Base-by-base conservation (phyloP, 2,888 invertebrate species). In the Drosophila quinaria region DNA sequence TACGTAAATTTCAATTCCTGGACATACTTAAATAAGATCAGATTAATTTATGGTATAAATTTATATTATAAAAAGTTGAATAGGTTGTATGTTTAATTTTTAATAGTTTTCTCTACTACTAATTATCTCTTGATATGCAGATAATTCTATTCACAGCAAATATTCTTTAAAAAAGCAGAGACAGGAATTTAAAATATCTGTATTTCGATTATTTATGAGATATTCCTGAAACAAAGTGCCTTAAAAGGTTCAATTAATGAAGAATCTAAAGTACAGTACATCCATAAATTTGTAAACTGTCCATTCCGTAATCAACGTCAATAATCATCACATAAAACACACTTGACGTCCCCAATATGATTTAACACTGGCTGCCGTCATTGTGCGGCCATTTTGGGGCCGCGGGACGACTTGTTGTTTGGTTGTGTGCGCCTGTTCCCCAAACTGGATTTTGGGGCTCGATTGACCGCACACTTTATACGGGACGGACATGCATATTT, bases 381-480 rank as follows among this genome's bases (percentile, higher is more conserved):
- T 42, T 54, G 60, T 61, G 3, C 39, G 56, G 35, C 49, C 39
- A 44, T 15, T 59, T 59, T 70, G 67, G 73, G 64, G 63, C 75
- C 63, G 33, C 15, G 22, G 51, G 61, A 56, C 55, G 62, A 80
- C 88, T 77, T 80, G 81, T 75, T 84, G 74, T 66, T 25, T 22
- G 50, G 9, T 71, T 56, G 81, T 92, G 92, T 67, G 89, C 91
- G 89, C 92, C 92, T 92, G 91, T 89, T 92, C 86, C 73, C 80
- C 76, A 86, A 90, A 91, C 92, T 91, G 91, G 90, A 91, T 92
- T 91, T 92, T 92, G 92, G 92, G 92, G 92, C 91, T 91, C 89
- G 91, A 92, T 91, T 92, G 92, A 92, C 92, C 92, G 90, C 90
- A 89, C 84, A 85, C 80, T 71, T 75, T 69, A 73, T 71, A 80